Evolutionary conservation across 2,113 vertebrate genomes (phyloP).

Genomic region (Pyxicephalus adspersus): DNA sequence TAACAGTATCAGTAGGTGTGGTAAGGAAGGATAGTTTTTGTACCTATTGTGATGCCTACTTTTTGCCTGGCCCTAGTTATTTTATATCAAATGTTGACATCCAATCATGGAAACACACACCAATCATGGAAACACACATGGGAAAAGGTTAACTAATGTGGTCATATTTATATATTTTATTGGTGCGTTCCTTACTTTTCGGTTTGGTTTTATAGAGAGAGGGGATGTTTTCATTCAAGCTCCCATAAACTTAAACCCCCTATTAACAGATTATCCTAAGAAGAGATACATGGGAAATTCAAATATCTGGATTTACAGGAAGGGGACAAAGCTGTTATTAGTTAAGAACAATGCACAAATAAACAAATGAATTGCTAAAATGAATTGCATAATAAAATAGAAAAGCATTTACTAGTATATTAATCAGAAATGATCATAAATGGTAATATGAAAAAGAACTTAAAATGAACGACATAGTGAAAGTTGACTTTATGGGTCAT

Average conservation of each 20-base stretch:
- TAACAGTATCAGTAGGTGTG: not conserved
- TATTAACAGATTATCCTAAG: slow-evolving; percentile 6
- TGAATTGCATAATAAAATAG: not conserved
- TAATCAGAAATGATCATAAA: not conserved
- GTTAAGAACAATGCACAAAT: not conserved
- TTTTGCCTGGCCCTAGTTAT: no score
- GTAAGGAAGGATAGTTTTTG: no score
- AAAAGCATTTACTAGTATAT: not conserved
- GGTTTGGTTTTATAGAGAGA: not conserved
- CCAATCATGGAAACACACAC: no score
- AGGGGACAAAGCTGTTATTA: not conserved
- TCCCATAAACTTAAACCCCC: not conserved
- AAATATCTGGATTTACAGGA: not conserved
- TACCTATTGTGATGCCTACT: no score
- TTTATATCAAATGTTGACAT: no score
- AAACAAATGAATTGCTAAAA: not conserved
- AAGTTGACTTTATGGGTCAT: no score
- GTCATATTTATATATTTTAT: not conserved
- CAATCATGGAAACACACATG: no score
- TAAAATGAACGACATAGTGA: no score
- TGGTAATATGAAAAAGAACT: no score
- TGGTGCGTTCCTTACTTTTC: not conserved
- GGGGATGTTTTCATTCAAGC: not conserved
- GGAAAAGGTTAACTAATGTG: no score
- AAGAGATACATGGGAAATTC: not conserved